Conservation (phyloP, 2,888 invertebrate genomes). For the Argyresthia albistria region DNA sequence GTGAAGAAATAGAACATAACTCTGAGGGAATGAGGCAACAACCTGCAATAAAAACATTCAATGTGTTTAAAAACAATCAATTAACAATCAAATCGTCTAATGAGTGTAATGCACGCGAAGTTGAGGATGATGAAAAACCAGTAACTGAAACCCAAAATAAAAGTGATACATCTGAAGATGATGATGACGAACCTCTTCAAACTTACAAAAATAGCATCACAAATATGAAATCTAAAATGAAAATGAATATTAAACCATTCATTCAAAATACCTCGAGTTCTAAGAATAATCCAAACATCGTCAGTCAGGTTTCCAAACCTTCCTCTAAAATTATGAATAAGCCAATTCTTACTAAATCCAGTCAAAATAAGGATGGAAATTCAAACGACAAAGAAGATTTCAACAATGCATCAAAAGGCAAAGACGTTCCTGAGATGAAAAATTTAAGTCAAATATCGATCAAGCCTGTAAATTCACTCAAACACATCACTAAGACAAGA, state of each 20-base stretch:
- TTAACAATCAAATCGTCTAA: neutral
- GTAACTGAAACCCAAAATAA: neutral
- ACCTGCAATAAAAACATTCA: neutral
- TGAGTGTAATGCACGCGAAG: neutral
- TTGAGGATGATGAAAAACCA: neutral
- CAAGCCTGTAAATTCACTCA: neutral
- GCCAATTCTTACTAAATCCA: too few species aligned
- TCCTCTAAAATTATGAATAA: too few species aligned
- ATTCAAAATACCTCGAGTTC: neutral
- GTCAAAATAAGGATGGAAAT: too few species aligned
- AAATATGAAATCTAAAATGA: too few species aligned
- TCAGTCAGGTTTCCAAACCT: too few species aligned
- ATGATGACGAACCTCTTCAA: neutral
- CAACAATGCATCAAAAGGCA: neutral
- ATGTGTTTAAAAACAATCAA: neutral
- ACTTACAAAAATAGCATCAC: neutral
- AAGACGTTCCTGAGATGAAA: neutral
- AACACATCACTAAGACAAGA: slow-evolving; percentile 15
- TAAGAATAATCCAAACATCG: neutral
- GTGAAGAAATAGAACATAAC: too few species aligned
- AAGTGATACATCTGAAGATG: neutral
- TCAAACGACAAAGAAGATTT: neutral
- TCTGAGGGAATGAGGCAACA: neutral
- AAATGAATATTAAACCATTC: neutral
- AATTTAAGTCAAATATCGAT: neutral